Conservation (phyloP, 2,113 vertebrate species). For the Struthidea cinerea region DNA sequence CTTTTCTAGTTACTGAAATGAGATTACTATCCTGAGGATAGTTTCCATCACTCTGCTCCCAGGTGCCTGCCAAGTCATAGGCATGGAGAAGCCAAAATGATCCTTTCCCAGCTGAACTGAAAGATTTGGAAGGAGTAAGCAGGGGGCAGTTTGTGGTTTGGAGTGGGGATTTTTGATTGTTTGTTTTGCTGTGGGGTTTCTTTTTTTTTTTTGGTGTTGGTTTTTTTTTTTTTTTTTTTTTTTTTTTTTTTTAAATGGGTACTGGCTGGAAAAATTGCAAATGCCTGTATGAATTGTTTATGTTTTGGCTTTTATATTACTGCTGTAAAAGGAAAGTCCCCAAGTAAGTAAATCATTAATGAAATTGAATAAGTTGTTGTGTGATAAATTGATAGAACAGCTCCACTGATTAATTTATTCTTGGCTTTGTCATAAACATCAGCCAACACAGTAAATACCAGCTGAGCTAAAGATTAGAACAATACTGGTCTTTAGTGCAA, state of each 20-base stretch:
- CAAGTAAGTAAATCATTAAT: neutral
- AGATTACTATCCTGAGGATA: neutral
- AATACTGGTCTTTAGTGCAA: neutral
- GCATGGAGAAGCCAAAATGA: neutral
- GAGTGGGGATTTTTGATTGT: rapidly evolving
- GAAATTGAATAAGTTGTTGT: neutral
- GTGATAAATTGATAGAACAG: neutral
- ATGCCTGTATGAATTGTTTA: neutral
- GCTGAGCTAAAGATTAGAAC: neutral
- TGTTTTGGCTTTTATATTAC: neutral
- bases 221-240: neutral
- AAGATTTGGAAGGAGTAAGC: neutral
- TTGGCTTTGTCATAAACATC: neutral
- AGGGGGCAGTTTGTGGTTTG: neutral
- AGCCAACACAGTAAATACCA: neutral
- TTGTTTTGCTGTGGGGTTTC: neutral
- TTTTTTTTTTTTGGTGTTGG: neutral
- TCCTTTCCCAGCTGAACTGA: neutral
- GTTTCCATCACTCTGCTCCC: neutral
- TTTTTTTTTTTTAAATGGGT: neutral
- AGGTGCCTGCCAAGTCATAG: neutral
- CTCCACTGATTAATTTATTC: neutral
- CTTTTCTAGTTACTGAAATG: neutral
- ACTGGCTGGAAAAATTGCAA: neutral
- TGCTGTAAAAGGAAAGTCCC: neutral